These are phyloP conservation scores for Taurulus bubalis DNA, from an alignment of 2,113 vertebrate species.

Conservation along the genomic window DNA sequence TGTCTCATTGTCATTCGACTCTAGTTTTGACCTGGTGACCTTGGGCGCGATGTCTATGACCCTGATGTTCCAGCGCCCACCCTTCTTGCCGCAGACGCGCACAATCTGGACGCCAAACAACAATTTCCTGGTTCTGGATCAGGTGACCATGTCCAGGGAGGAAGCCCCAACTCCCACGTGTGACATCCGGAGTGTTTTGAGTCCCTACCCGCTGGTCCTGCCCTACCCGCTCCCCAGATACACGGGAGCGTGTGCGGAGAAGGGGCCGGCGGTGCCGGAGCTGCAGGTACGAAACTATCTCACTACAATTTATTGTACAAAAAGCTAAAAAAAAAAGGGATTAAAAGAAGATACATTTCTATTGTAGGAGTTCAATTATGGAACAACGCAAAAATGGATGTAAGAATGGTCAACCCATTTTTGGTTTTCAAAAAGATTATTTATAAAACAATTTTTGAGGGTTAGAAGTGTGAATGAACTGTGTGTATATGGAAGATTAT, in stretches of 20 bases:
- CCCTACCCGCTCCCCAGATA: slow-evolving; percentile 94
- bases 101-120: slow-evolving; percentile 98
- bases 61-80: slow-evolving; percentile 95
- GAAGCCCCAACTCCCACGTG: slow-evolving; percentile 84
- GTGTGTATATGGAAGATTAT: too few species aligned
- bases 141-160: slow-evolving; percentile 92
- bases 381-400: too few species aligned
- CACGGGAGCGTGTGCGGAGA: slow-evolving; percentile 91
- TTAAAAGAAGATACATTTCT: too few species aligned
- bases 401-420: too few species aligned
- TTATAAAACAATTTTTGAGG: too few species aligned
- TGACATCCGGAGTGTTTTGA: slow-evolving; percentile 90
- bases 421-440: too few species aligned
- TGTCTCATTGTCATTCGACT: slow-evolving; percentile 6
- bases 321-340: too few species aligned
- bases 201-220: slow-evolving; percentile 94
- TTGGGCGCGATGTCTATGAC: slow-evolving; percentile 92
- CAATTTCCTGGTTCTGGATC: slow-evolving; percentile 94
- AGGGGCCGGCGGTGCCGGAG: slow-evolving; percentile 93
- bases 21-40: slow-evolving; percentile 96
- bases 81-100: slow-evolving; percentile 92
- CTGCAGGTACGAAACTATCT: slow-evolving; percentile 87
- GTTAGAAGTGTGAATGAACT: too few species aligned
- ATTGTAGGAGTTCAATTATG: too few species aligned
- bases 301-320: too few species aligned